These are phyloP conservation scores for Neoniphon sammara DNA, from an alignment of 2,797 vertebrate species.

Conservation along the genomic window DNA sequence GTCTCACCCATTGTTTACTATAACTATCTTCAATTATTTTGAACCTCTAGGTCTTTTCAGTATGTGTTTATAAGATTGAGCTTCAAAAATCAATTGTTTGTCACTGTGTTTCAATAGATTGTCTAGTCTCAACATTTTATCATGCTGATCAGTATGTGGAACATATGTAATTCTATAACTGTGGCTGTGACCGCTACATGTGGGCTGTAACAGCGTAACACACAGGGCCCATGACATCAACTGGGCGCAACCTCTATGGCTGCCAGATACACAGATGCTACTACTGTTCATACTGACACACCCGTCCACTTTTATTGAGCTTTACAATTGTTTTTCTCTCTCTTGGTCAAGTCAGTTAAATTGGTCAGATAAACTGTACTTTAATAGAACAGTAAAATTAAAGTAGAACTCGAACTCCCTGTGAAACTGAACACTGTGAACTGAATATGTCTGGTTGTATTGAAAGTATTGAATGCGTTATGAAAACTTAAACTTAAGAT, in stretches of 20 bases:
- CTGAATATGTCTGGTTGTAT: neutral
- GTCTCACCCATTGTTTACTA: neutral
- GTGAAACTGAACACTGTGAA: neutral
- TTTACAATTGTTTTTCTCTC: slow-evolving; percentile 36
- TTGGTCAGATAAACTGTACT: neutral
- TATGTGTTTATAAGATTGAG: no score
- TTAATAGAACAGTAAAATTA: slow-evolving; percentile 1
- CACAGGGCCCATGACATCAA: slow-evolving; percentile 72
- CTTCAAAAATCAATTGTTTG: no score
- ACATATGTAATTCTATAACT: slow-evolving; percentile 59
- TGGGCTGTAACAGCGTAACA: slow-evolving; percentile 50
- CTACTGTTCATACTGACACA: slow-evolving; percentile 73
- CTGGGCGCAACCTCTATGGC: slow-evolving; percentile 73
- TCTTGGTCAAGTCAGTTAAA: slow-evolving; percentile 12
- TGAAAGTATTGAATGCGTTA: neutral
- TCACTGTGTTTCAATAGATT: neutral
- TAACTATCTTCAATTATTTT: no score
- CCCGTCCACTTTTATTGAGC: slow-evolving; percentile 48
- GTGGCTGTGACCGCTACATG: slow-evolving; percentile 33
- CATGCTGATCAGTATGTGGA: slow-evolving; percentile 49
- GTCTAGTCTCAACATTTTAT: slow-evolving; percentile 22
- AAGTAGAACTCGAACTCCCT: neutral
- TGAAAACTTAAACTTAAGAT: no score
- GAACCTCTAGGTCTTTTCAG: no score
- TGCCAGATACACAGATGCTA: slow-evolving; percentile 73